These are phyloP conservation scores for Scaptomyza pallida DNA, from an alignment of 1,140 invertebrate genomes.

Conservation along the genomic window DNA sequence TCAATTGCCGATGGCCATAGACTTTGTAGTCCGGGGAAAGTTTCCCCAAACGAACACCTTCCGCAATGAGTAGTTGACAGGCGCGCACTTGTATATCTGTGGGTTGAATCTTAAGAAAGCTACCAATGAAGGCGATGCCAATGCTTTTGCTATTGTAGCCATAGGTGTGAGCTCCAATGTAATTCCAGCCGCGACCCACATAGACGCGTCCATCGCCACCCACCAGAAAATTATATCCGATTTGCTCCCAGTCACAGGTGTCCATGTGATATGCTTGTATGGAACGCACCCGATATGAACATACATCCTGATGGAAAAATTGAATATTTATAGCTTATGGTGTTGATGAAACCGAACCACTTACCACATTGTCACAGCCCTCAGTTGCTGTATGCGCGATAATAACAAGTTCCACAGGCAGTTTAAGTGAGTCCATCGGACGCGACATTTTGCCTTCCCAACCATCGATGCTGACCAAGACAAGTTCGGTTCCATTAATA, in stretches of 20 bases:
- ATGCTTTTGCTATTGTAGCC: conserved; percentile 85
- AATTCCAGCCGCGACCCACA: conserved; percentile 87
- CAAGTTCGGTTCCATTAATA: conserved; percentile 40
- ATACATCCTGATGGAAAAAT: conserved; percentile 34
- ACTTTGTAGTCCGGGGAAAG: conserved; percentile 86
- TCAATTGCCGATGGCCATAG: conserved; percentile 87
- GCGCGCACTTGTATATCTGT: conserved; percentile 86
- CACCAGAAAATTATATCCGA: conserved; percentile 86
- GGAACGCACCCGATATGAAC: conserved; percentile 80
- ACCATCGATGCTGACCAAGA: conserved; percentile 74
- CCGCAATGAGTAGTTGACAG: conserved; percentile 86
- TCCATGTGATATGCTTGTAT: conserved; percentile 87
- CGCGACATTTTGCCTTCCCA: conserved; percentile 87
- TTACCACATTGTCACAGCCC: conserved; percentile 84
- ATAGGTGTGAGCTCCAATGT: conserved; percentile 85
- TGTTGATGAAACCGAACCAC: conserved; percentile 5
- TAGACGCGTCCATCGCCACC: conserved; percentile 86
- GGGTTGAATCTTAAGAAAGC: conserved; percentile 86
- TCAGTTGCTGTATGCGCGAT: conserved; percentile 85
- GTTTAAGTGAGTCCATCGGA: conserved; percentile 71
- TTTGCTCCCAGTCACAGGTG: conserved; percentile 87
- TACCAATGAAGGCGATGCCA: conserved; percentile 89
- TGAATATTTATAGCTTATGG: not conserved
- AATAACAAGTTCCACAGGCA: conserved; percentile 85
- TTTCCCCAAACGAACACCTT: conserved; percentile 86